A percentile compares a stretch with the other conserved stretches of the same genome.
Evolutionary conservation across 2,797 vertebrate genomes (phyloP).

Genomic region (Tolypeutes matacus): DNA sequence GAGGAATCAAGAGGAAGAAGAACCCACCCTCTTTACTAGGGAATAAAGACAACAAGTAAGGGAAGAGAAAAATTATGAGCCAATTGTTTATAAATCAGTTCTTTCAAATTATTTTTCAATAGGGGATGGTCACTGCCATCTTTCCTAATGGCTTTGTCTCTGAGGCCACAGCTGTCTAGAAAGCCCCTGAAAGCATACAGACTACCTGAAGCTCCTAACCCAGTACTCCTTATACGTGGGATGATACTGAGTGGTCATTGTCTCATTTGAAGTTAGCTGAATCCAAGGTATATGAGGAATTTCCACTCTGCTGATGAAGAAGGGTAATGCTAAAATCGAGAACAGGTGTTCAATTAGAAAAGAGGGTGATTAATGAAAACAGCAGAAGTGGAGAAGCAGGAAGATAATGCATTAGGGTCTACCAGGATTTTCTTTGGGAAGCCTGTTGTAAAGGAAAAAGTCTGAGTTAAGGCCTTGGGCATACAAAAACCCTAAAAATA

Average conservation of each 20-base stretch:
- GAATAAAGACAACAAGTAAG: not conserved
- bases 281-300: not conserved
- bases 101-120: not conserved
- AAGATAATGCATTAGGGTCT: not conserved
- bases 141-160: not conserved
- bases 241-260: not conserved
- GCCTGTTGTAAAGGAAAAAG: not conserved
- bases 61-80: not conserved
- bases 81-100: not conserved
- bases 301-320: not conserved
- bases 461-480: not conserved
- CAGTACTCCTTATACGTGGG: not conserved
- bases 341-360: not conserved
- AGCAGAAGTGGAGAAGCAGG: not conserved
- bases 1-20: not conserved
- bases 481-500: not conserved
- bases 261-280: not conserved
- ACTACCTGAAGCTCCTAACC: not conserved
- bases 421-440: not conserved
- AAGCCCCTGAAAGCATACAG: not conserved
- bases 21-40: not conserved
- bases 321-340: not conserved
- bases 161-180: not conserved
- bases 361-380: not conserved
- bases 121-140: not conserved